Evolutionary conservation across 2,113 vertebrate species (phyloP).

Genomic region (Setophaga petechia): DNA sequence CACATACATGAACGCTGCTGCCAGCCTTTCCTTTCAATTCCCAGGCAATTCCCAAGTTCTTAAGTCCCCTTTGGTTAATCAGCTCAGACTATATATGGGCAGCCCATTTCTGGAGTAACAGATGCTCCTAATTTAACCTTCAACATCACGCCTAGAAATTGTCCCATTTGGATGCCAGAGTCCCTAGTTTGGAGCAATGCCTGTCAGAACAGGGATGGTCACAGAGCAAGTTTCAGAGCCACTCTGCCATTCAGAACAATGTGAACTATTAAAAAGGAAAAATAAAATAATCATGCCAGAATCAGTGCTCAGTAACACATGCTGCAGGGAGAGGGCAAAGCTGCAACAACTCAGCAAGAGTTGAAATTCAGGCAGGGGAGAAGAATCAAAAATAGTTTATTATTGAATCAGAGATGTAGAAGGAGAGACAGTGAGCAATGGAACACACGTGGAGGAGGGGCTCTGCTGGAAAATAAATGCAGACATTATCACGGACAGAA

Average conservation of each 20-base stretch:
- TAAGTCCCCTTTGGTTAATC: background rate
- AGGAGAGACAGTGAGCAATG: conserved; percentile 21
- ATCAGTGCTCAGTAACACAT: background rate
- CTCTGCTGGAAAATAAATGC: conserved; percentile 21
- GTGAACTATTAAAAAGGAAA: background rate
- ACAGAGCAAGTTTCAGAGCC: rapidly evolving
- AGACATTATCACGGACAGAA: background rate
- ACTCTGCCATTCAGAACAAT: background rate
- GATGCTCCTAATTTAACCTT: conserved; percentile 47
- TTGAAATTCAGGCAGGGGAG: background rate
- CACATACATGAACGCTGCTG: background rate
- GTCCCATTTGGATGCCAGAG: conserved; percentile 23
- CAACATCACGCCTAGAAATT: conserved; percentile 24
- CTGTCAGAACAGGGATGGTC: background rate
- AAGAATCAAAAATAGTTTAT: conserved; percentile 24
- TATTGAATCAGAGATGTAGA: conserved; percentile 10
- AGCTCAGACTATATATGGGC: background rate
- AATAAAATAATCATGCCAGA: background rate
- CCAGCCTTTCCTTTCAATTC: background rate
- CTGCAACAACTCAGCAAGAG: background rate
- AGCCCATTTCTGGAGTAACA: conserved; percentile 27
- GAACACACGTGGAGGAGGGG: background rate
- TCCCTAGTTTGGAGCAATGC: background rate
- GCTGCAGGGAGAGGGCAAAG: background rate
- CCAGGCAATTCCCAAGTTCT: background rate